These are phyloP conservation scores for Anaspis maculata DNA, from an alignment of 2,888 invertebrate species.

Conservation along the genomic window DNA sequence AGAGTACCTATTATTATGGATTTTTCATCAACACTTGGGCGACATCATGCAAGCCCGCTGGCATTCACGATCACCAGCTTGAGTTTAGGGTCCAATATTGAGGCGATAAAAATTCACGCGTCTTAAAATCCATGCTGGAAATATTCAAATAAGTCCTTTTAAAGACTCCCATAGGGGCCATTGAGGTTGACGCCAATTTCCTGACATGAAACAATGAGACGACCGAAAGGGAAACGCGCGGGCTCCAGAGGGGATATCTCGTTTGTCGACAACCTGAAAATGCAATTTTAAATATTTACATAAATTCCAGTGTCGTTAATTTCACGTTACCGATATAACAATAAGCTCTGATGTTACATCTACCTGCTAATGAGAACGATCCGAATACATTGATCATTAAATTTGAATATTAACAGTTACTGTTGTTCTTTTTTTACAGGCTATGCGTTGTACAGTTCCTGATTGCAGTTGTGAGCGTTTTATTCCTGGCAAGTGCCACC, in stretches of 20 bases:
- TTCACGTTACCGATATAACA: slow-evolving; percentile 14
- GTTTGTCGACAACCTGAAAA: slow-evolving; percentile 29
- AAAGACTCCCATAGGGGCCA: slow-evolving; percentile 41
- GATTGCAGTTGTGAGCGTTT: slow-evolving; percentile 63
- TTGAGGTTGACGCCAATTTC: slow-evolving; percentile 49
- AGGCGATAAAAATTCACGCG: slow-evolving; percentile 44
- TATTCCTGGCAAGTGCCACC: slow-evolving; percentile 56
- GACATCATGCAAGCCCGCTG: slow-evolving; percentile 2
- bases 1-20: no score
- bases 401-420: no score
- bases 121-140: slow-evolving; percentile 49
- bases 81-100: slow-evolving; percentile 37
- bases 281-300: slow-evolving; percentile 13
- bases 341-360: no score
- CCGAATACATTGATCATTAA: no score
- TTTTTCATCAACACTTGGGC: slow-evolving; percentile 1
- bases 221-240: slow-evolving; percentile 30
- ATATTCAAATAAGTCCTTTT: slow-evolving; percentile 49
- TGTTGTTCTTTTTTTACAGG: slow-evolving; percentile 48
- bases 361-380: no score
- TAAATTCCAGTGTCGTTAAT: slow-evolving; percentile 10
- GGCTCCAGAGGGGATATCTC: slow-evolving; percentile 31
- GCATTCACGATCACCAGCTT: slow-evolving; percentile 18
- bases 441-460: slow-evolving; percentile 57
- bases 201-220: slow-evolving; percentile 45